A percentile compares a stretch with the other conserved stretches of the same genome.
Evolutionary conservation across 2,888 invertebrate genomes (phyloP).

Genomic region (Apotomis capreana): DNA sequence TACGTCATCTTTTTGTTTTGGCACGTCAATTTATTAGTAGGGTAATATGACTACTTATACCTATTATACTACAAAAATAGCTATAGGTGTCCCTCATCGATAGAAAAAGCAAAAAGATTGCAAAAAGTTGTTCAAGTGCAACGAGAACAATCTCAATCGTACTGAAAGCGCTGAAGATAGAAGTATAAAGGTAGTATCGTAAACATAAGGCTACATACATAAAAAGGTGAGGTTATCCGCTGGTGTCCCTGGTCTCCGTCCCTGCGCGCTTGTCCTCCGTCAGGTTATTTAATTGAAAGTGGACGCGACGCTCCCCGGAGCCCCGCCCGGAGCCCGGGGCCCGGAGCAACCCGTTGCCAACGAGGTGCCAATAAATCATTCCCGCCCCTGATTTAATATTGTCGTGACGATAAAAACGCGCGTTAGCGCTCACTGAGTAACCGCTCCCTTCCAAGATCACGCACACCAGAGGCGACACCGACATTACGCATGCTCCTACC

Average conservation of each 20-base stretch:
- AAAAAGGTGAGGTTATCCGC: too few species aligned
- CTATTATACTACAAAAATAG: too few species aligned
- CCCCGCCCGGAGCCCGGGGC: neutral
- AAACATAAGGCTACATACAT: too few species aligned
- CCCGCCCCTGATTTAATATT: conserved; percentile 77
- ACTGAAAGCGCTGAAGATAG: too few species aligned
- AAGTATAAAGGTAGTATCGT: too few species aligned
- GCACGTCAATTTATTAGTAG: too few species aligned
- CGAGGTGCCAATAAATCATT: conserved; percentile 74
- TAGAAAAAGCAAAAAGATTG: too few species aligned
- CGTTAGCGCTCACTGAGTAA: conserved; percentile 58
- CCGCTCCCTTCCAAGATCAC: conserved; percentile 46
- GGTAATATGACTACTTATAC: too few species aligned
- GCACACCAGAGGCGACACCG: conserved; percentile 46
- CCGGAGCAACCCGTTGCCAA: conserved; percentile 45
- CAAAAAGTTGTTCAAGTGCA: too few species aligned
- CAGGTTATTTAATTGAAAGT: conserved; percentile 14
- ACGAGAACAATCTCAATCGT: too few species aligned
- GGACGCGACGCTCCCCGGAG: neutral
- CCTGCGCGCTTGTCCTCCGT: neutral
- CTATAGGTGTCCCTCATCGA: too few species aligned
- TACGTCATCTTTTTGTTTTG: too few species aligned
- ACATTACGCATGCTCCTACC: neutral
- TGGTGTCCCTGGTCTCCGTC: neutral
- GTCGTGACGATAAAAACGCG: conserved; percentile 75